Conservation (phyloP, 2,113 vertebrate genomes). For the Balaenoptera acutorostrata region DNA sequence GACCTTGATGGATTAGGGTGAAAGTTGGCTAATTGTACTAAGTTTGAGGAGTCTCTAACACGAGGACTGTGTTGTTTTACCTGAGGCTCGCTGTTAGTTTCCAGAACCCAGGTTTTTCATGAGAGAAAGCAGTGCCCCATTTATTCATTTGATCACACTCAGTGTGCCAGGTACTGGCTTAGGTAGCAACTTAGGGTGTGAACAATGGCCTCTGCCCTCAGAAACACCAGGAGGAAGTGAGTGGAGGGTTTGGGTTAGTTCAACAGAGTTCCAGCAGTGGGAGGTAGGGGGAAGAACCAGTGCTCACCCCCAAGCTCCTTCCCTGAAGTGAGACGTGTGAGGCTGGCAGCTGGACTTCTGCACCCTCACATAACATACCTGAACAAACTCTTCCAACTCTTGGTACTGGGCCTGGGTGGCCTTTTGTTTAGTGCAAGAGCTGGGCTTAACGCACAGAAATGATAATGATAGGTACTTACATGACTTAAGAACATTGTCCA, state of each 20-base stretch:
- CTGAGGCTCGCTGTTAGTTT: accelerated
- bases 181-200: not conserved
- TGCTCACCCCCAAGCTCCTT: too few relatives aligned
- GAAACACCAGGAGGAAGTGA: not conserved
- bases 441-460: not conserved
- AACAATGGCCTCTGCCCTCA: not conserved
- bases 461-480: not conserved
- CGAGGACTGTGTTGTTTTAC: not conserved
- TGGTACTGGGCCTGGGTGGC: not conserved
- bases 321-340: not conserved
- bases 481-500: not conserved
- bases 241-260: not conserved
- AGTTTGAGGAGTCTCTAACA: not conserved
- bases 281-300: not conserved
- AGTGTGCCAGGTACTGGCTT: not conserved
- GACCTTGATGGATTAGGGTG: not conserved
- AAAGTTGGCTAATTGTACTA: not conserved
- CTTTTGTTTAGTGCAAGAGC: not conserved
- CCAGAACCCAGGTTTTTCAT: not conserved
- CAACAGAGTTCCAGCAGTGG: not conserved
- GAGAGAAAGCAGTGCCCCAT: not conserved
- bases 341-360: not conserved
- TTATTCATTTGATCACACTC: not conserved
- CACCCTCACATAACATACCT: not conserved
- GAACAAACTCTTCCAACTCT: not conserved